These are phyloP conservation scores for Drosophila pegasa DNA, from an alignment of 2,888 invertebrate species.

Conservation along the genomic window DNA sequence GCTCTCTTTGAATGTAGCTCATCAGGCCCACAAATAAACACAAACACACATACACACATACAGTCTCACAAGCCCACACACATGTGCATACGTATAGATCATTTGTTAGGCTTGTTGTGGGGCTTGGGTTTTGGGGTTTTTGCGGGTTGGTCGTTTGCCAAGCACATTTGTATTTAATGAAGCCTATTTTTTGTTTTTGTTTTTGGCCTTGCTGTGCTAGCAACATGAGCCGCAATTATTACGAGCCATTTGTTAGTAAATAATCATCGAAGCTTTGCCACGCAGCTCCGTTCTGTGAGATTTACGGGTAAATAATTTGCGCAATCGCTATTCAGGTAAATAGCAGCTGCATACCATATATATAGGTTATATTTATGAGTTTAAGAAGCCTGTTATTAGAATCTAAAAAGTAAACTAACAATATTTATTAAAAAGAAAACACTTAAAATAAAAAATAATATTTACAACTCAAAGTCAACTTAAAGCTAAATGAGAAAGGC, in stretches of 20 bases:
- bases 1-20: constrained; percentile 11
- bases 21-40: constrained; percentile 33
- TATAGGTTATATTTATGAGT: not conserved
- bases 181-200: constrained; percentile 61
- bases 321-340: constrained; percentile 9
- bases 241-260: constrained; percentile 46
- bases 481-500: no score
- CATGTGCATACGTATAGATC: constrained; percentile 35
- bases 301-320: constrained; percentile 29
- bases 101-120: constrained; percentile 50
- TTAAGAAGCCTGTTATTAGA: no score
- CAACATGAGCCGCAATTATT: constrained; percentile 72
- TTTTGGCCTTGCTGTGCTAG: constrained; percentile 14
- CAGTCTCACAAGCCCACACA: not conserved
- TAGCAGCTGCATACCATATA: not conserved
- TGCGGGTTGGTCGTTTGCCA: constrained; percentile 56
- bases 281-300: constrained; percentile 7
- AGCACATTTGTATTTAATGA: constrained; percentile 73
- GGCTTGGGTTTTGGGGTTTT: constrained; percentile 25
- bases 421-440: no score
- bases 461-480: no score
- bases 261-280: constrained; percentile 41
- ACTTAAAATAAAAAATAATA: no score
- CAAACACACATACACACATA: not conserved
- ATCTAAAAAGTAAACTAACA: not conserved